These are phyloP conservation scores for Fabriciana adippe DNA, from an alignment of 2,888 invertebrate genomes.

Conservation along the genomic window DNA sequence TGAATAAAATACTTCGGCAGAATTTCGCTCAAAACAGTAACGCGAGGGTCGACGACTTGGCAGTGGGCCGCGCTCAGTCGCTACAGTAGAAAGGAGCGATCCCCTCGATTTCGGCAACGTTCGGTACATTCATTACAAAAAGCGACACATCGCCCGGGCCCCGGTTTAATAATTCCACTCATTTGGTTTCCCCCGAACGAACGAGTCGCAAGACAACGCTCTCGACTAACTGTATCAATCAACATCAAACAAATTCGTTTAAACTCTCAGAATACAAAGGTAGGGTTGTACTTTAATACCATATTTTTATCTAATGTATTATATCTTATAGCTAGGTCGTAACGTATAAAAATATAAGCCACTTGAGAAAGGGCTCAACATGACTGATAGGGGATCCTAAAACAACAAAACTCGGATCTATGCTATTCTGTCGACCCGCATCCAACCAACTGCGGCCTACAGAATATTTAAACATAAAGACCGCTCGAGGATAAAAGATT, in stretches of 20 bases:
- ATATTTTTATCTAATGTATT: neutral
- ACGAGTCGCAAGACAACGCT: constrained; percentile 69
- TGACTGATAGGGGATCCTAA: constrained; percentile 39
- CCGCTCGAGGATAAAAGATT: constrained; percentile 33
- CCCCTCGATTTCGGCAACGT: constrained; percentile 51
- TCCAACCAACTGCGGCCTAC: constrained; percentile 38
- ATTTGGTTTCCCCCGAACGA: constrained; percentile 72
- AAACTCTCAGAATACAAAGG: constrained; percentile 23
- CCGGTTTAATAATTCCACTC: constrained; percentile 80
- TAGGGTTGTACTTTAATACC: constrained; percentile 24
- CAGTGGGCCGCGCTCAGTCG: constrained; percentile 43
- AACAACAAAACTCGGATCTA: constrained; percentile 41
- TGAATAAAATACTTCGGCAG: constrained; percentile 35
- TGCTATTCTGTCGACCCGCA: constrained; percentile 43
- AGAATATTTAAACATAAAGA: constrained; percentile 34
- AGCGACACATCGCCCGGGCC: constrained; percentile 75
- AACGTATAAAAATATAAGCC: constrained; percentile 18
- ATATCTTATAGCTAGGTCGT: neutral
- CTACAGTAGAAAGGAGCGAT: constrained; percentile 55
- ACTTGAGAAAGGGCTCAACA: constrained; percentile 24
- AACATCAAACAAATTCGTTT: constrained; percentile 74
- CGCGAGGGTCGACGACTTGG: constrained; percentile 56
- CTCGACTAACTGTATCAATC: constrained; percentile 81
- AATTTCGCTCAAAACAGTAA: constrained; percentile 50
- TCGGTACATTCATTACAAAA: constrained; percentile 77